Evolutionary conservation across 2,797 vertebrate genomes (phyloP), one percentile per base, ranked within the genome.

Genomic region (Coregonus ussuriensis): DNA sequence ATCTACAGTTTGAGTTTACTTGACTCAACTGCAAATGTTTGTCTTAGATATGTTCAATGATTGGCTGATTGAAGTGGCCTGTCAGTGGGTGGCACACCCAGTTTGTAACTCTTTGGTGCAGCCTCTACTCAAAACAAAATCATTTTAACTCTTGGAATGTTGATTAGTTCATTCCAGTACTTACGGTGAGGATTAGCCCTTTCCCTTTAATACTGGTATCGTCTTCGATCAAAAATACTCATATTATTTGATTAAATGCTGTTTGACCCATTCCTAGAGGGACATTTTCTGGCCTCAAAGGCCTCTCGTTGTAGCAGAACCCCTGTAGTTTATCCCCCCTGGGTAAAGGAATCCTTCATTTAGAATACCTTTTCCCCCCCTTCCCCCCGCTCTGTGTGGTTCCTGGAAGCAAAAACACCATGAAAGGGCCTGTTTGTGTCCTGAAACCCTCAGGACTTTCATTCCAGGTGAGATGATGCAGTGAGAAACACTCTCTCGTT

Each of bases 381-480:
- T 33, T 15, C 15, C 29, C 35, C 4, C n/a, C 25, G 47, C 33
- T 33, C 25, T 77, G 35, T 51, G 3, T 35, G 21, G 74, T 79
- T 80, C 76, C 79, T 52, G 14, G 75, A 82, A 80, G 62, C 74
- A 77, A 62, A 47, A 78, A 82, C 54, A 29, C 41, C 74, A 84
- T 93, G 89, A 93, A 93, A 89, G 86, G 80, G 15, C 74, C 68
- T 69, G 74, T 89, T 92, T 93, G 92, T 93, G 84, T 84, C 84
- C 81, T 29, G 76, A 81, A 74, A 62, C 4, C 77, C 78, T 75
- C 71, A 72, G 81, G 83, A 86, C 87, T 92, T 92, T 89, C 83
- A 83, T 83, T 92, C 76, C 87, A 87, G 87, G 86, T 90, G 86
- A 91, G 86, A 87, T 4, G 3, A 25, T 77, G 54, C 82, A 71